Evolutionary conservation across 2,888 invertebrate species (phyloP).

Genomic region (Andrena minutula): DNA sequence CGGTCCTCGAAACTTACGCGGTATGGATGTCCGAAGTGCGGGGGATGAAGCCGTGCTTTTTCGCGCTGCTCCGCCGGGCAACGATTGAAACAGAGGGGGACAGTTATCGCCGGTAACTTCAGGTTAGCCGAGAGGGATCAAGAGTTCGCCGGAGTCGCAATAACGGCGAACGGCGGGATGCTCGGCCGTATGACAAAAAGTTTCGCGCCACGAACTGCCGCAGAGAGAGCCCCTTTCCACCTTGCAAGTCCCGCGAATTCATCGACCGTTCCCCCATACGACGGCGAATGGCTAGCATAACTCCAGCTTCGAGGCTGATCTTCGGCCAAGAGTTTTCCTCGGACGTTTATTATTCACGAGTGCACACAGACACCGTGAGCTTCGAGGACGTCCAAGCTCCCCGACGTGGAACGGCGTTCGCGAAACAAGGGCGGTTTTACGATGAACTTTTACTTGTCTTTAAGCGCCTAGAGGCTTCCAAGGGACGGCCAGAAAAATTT

Average conservation of each 20-base stretch:
- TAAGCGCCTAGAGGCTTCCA: neutral
- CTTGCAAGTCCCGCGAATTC: neutral
- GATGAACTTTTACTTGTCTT: conserved; percentile 14
- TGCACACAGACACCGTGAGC: neutral
- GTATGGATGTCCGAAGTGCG: conserved; percentile 66
- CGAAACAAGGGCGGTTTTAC: neutral
- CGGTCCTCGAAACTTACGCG: conserved; percentile 72
- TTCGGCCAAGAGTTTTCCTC: neutral
- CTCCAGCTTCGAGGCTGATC: conserved; percentile 4
- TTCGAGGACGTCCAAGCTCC: neutral
- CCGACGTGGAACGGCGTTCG: neutral
- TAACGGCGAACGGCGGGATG: conserved; percentile 23
- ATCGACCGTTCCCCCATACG: too few species aligned
- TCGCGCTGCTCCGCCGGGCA: neutral
- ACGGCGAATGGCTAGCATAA: conserved; percentile 6
- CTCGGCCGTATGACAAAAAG: conserved; percentile 25
- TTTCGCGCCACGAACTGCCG: conserved; percentile 29
- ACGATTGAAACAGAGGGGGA: conserved; percentile 27
- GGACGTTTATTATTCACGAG: conserved; percentile 15
- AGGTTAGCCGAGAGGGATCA: conserved; percentile 10
- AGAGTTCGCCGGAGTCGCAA: conserved; percentile 16
- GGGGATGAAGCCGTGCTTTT: conserved; percentile 25
- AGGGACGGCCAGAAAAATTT: conserved; percentile 50
- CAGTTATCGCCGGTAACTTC: conserved; percentile 47
- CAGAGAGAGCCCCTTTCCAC: neutral